Evolutionary conservation across 92 coral and sea anemone genomes (phyloP).

Genomic region (Actinostola sp.): DNA sequence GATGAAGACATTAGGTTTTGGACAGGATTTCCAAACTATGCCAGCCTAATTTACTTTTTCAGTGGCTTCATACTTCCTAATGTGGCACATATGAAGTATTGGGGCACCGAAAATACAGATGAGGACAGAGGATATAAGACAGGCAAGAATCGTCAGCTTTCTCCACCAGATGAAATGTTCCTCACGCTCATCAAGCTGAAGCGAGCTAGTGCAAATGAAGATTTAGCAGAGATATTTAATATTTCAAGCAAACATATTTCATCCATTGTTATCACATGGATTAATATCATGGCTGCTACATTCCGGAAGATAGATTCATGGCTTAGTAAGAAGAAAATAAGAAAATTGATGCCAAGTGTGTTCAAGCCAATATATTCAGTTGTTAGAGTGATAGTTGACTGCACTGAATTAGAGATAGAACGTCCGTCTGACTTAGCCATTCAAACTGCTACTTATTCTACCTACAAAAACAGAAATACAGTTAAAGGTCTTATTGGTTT

Average conservation of each 20-base stretch:
- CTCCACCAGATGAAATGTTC: constrained; percentile 58
- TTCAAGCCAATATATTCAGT: constrained; percentile 56
- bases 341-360: constrained; percentile 58
- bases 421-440: constrained; percentile 62
- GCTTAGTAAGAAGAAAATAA: constrained; percentile 45
- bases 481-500: constrained; percentile 69
- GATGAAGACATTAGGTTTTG: constrained; percentile 14
- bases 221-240: constrained; percentile 62
- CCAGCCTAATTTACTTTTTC: constrained; percentile 14
- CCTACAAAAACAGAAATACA: constrained; percentile 57
- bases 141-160: constrained; percentile 50
- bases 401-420: constrained; percentile 65
- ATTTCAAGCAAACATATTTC: constrained; percentile 47
- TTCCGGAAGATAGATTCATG: constrained; percentile 49
- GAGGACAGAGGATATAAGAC: constrained; percentile 9
- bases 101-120: constrained; percentile 7
- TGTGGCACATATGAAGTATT: constrained; percentile 1
- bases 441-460: constrained; percentile 62
- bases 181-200: constrained; percentile 46
- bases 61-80: constrained; percentile 1
- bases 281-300: constrained; percentile 48
- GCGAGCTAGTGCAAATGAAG: constrained; percentile 63
- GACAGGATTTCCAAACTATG: constrained; percentile 18
- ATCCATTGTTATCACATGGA: constrained; percentile 59
- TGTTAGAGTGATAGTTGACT: constrained; percentile 55